phyloP scores from a whole-genome alignment of 2,888 invertebrate species.

The Drosophila seclusa region DNA sequence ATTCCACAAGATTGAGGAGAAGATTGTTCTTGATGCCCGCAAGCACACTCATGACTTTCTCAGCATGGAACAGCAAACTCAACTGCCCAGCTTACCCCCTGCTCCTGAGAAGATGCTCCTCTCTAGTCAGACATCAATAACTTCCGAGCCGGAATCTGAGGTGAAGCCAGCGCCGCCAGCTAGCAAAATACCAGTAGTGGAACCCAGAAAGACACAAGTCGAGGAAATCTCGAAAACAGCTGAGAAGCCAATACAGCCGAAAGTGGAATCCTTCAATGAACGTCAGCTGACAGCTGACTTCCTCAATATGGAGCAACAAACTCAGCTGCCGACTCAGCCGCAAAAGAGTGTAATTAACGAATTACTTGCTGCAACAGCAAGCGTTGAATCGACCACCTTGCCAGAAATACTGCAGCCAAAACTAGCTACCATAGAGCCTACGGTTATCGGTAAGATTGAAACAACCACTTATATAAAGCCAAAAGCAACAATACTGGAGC shows the following conservation, averaged over 20 bases:
- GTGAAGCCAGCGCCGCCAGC: constrained; percentile 50
- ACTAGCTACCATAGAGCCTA: constrained; percentile 9
- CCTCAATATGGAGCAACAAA: constrained; percentile 68
- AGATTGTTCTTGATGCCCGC: constrained; percentile 58
- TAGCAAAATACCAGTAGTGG: constrained; percentile 57
- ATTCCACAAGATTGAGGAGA: constrained; percentile 66
- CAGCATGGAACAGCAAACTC: constrained; percentile 74
- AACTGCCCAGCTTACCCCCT: constrained; percentile 55
- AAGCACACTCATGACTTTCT: constrained; percentile 77
- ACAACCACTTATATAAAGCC: constrained; percentile 2
- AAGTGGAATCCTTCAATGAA: constrained; percentile 47
- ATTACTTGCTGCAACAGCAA: constrained; percentile 33
- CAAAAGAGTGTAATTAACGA: constrained; percentile 41
- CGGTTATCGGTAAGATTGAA: constrained; percentile 9
- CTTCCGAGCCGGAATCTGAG: constrained; percentile 64
- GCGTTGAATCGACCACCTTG: constrained; percentile 41
- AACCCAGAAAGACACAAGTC: constrained; percentile 44
- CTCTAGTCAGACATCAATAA: constrained; percentile 58
- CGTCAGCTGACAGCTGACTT: constrained; percentile 69
- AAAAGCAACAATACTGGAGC: constrained; percentile 1
- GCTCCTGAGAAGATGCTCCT: constrained; percentile 42
- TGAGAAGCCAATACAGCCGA: constrained; percentile 22
- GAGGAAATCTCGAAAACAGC: constrained; percentile 43
- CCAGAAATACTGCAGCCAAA: constrained; percentile 35
- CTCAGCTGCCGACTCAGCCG: constrained; percentile 49